Conservation (phyloP, 2,888 invertebrate species). For the Epirrita christyi region DNA sequence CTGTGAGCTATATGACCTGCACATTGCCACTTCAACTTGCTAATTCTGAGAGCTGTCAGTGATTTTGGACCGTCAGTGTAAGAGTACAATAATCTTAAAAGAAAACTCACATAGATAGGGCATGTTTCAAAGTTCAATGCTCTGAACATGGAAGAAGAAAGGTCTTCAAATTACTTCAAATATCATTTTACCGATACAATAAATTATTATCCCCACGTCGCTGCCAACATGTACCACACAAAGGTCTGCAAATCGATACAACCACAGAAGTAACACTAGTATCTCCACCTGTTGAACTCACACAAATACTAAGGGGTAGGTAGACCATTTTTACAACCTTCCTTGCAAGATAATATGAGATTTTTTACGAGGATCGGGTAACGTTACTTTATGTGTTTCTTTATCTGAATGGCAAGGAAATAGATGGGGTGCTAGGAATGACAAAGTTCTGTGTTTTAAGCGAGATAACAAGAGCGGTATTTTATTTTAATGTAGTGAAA, state of each 20-base stretch:
- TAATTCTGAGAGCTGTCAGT: too few species aligned
- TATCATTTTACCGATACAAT: conserved; percentile 3
- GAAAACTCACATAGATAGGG: background rate
- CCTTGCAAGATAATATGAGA: conserved; percentile 15
- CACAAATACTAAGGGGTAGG: conserved; percentile 28
- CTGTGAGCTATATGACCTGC: too few species aligned
- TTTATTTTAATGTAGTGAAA: too few species aligned
- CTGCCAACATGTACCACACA: background rate
- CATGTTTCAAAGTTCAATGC: conserved; percentile 3
- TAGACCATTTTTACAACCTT: conserved; percentile 19
- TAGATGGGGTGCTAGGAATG: background rate
- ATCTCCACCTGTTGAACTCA: conserved; percentile 53
- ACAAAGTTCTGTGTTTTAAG: too few species aligned
- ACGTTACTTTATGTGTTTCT: conserved; percentile 20
- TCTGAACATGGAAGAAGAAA: background rate
- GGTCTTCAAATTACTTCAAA: background rate
- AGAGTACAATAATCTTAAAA: too few species aligned
- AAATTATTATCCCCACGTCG: conserved; percentile 7
- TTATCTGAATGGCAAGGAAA: conserved; percentile 9
- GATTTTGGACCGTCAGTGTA: too few species aligned
- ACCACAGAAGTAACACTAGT: conserved; percentile 16
- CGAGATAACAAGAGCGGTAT: too few species aligned
- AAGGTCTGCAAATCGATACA: conserved; percentile 50
- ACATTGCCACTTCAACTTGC: too few species aligned
- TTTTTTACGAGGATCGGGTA: conserved; percentile 26